Evolutionary conservation across 1,140 invertebrate species (phyloP).

Genomic region (Drosophila tristis): DNA sequence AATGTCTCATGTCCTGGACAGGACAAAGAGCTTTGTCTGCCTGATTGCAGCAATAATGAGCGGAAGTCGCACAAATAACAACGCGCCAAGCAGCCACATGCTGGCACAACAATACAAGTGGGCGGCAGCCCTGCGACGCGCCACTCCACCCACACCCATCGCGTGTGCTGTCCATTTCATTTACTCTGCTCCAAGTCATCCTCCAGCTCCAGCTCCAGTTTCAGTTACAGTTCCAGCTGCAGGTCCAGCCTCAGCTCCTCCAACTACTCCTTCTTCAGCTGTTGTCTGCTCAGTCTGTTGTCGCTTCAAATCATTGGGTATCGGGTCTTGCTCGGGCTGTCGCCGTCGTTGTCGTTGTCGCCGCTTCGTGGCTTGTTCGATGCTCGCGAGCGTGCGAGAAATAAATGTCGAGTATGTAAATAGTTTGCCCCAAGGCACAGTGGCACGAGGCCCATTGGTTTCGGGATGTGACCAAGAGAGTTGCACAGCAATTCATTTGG

Average conservation of each 20-base stretch:
- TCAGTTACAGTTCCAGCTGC: no score
- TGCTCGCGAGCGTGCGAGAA: conserved; percentile 59
- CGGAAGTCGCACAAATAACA: conserved; percentile 66
- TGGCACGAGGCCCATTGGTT: conserved; percentile 13
- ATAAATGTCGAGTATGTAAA: conserved; percentile 72
- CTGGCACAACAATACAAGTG: conserved; percentile 17
- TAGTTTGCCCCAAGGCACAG: conserved; percentile 52
- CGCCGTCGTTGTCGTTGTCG: conserved; percentile 32
- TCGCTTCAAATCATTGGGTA: conserved; percentile 44
- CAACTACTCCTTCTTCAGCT: conserved; percentile 4
- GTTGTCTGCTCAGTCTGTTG: conserved; percentile 5
- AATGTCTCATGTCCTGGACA: conserved; percentile 32
- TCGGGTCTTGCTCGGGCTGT: conserved; percentile 31
- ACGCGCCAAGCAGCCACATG: conserved; percentile 43
- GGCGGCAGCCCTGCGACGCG: no score
- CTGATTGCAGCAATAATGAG: conserved; percentile 79
- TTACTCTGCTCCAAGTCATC: no score
- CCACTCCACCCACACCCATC: no score
- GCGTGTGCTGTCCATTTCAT: no score
- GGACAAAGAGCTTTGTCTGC: conserved; percentile 40
- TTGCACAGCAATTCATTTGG: not conserved
- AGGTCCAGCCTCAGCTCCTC: no score
- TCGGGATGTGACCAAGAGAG: no score
- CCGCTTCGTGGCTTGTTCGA: conserved; percentile 18
- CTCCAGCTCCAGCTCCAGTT: no score